Evolutionary conservation across 2,888 invertebrate genomes (phyloP).

Genomic region (Stictocephala bisonia): DNA sequence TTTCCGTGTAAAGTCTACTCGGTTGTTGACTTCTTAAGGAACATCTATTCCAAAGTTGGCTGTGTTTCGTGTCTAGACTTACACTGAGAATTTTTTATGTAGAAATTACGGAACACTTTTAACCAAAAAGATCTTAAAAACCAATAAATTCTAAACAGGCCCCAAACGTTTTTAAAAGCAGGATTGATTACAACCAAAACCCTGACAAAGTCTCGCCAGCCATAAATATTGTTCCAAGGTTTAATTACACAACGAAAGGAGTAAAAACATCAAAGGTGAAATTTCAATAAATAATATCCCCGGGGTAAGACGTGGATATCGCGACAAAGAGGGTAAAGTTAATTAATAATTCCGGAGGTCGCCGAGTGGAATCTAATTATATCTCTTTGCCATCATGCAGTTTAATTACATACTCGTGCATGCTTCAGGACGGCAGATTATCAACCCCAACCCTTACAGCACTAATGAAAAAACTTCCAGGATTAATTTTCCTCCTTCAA

Average conservation of each 20-base stretch:
- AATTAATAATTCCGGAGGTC: conserved; percentile 40
- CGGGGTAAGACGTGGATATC: conserved; percentile 34
- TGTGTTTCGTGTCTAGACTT: too few relatives aligned
- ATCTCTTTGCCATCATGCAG: conserved; percentile 42
- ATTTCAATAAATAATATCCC: conserved; percentile 40
- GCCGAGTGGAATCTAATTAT: conserved; percentile 40
- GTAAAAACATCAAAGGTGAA: conserved; percentile 43
- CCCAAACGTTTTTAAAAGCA: neutral
- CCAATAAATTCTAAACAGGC: too few relatives aligned
- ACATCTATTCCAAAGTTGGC: too few relatives aligned
- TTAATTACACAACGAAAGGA: conserved; percentile 40
- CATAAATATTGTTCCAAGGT: conserved; percentile 35
- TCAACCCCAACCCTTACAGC: conserved; percentile 44
- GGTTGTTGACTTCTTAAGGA: too few relatives aligned
- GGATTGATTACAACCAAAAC: neutral
- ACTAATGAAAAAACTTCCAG: conserved; percentile 47
- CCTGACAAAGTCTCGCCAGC: neutral
- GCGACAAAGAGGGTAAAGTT: conserved; percentile 41
- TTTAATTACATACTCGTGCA: conserved; percentile 43
- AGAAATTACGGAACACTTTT: too few relatives aligned
- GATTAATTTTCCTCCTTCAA: conserved; percentile 48
- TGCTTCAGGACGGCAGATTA: conserved; percentile 33
- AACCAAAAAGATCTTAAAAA: too few relatives aligned
- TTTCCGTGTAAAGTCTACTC: too few relatives aligned
- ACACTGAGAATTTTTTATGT: too few relatives aligned